Evolutionary conservation across 2,888 invertebrate species (phyloP), one percentile per base, ranked within the genome.

Genomic region (Pecten maximus): DNA sequence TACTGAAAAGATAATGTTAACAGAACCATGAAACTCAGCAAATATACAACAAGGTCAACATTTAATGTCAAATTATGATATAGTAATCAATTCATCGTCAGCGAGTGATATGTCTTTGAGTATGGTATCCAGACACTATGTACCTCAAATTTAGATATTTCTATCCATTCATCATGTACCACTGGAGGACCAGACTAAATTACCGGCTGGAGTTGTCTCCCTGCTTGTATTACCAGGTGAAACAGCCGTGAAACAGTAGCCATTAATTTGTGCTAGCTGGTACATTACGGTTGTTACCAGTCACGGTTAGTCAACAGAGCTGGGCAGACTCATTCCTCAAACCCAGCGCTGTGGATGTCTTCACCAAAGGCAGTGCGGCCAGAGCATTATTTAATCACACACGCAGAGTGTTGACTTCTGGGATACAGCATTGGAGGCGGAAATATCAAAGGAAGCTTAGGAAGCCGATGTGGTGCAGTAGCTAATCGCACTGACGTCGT

Each of bases 361-460:
- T 8, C 48, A 48, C 48, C 35, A 28, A 8, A 28, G 10, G 8
- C 44, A 35, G 35, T 74, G 19, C 12, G 74, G 60, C 60, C 6
- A 15, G 4, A 23, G 35, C 74, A 74, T 35, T 35, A 35, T 1
- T 74, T 74, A 74, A 74, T 74, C 74, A 74, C 6, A 8, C 12
- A 28, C n/a, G n/a, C n/a, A 15, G 35, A 74, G 15, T 74, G 74
- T 74, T 74, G 74, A 74, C 74, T 74, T 74, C 35, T 15, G 74
- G 8, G 74, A 35, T 74, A 35, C 74, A 74, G 74, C 28, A 74
- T 74, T 28, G 74, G 35, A 74, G 35, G 28, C 10, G 74, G 35
- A 74, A 74, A 74, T 74, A 74, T 74, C 35, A 74, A 74, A 74
- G 35, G 35, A 28, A 74, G 74, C 74, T 74, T 74, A 74, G 74